Conservation (phyloP, 2,888 invertebrate species). For the Venusia cambrica region DNA sequence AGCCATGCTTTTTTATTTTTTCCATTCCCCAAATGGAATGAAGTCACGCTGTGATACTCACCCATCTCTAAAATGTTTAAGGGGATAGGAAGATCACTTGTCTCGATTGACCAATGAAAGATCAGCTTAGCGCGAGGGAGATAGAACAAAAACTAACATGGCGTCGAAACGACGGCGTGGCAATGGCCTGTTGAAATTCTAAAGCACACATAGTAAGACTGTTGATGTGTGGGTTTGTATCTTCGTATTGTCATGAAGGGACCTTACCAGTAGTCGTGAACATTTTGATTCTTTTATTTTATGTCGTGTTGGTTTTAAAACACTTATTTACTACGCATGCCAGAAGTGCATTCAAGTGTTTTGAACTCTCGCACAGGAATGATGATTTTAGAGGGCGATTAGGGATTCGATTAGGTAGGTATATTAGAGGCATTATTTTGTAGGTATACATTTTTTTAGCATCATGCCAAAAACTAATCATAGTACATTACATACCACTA, state of each 20-base stretch:
- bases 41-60: slow-evolving; percentile 56
- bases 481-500: too few species aligned
- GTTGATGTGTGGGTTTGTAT: slow-evolving; percentile 50
- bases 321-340: too few species aligned
- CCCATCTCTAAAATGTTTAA: slow-evolving; percentile 42
- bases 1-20: slow-evolving; percentile 53
- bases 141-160: slow-evolving; percentile 64
- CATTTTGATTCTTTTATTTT: slow-evolving; percentile 34
- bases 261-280: slow-evolving; percentile 43
- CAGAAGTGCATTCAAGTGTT: too few species aligned
- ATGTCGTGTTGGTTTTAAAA: too few species aligned
- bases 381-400: too few species aligned
- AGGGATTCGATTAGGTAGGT: too few species aligned
- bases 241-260: slow-evolving; percentile 51
- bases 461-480: too few species aligned
- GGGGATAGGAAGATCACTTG: slow-evolving; percentile 47
- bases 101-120: slow-evolving; percentile 36
- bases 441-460: too few species aligned
- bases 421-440: too few species aligned
- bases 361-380: too few species aligned
- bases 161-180: slow-evolving; percentile 57
- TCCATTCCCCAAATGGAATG: slow-evolving; percentile 68
- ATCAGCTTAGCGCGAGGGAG: slow-evolving; percentile 43
- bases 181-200: slow-evolving; percentile 56
- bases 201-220: slow-evolving; percentile 41